These are phyloP conservation scores for Spinibarbus caldwelli DNA, from an alignment of 2,797 vertebrate genomes.

Conservation along the genomic window DNA sequence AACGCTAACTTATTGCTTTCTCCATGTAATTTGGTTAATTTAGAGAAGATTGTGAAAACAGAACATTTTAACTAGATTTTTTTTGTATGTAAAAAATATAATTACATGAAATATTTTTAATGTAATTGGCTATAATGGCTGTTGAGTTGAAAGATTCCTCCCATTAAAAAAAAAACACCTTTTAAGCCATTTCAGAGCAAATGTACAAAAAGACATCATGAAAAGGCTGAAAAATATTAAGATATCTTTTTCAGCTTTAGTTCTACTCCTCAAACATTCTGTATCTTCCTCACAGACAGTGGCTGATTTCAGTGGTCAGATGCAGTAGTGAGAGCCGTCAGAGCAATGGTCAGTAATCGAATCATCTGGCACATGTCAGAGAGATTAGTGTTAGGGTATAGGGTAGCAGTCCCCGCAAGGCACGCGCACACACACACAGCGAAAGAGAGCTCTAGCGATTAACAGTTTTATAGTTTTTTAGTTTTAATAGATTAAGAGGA, in stretches of 20 bases:
- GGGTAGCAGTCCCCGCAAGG: slow-evolving; percentile 82
- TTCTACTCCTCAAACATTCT: no score
- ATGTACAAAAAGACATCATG: not conserved
- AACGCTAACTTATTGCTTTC: not conserved
- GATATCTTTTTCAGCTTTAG: not conserved
- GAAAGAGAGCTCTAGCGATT: not conserved
- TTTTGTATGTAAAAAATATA: no score
- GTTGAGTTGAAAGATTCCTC: not conserved
- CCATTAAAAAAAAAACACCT: not conserved
- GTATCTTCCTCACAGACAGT: slow-evolving; percentile 28
- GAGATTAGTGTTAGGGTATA: slow-evolving; percentile 87
- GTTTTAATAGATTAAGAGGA: slow-evolving; percentile 47
- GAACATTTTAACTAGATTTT: not conserved
- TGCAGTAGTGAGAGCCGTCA: slow-evolving; percentile 65
- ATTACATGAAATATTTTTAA: not conserved
- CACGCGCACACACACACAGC: slow-evolving; percentile 61
- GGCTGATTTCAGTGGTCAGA: slow-evolving; percentile 27
- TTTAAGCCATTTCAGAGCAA: not conserved
- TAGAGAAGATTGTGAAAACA: not conserved
- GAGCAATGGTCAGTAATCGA: slow-evolving; percentile 79
- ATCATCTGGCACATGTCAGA: slow-evolving; percentile 85
- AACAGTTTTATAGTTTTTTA: no score
- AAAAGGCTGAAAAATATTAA: not conserved
- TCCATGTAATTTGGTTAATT: not conserved
- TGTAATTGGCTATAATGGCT: not conserved